Evolutionary conservation across 2,797 vertebrate genomes (phyloP).

Genomic region (Amazona finschi): DNA sequence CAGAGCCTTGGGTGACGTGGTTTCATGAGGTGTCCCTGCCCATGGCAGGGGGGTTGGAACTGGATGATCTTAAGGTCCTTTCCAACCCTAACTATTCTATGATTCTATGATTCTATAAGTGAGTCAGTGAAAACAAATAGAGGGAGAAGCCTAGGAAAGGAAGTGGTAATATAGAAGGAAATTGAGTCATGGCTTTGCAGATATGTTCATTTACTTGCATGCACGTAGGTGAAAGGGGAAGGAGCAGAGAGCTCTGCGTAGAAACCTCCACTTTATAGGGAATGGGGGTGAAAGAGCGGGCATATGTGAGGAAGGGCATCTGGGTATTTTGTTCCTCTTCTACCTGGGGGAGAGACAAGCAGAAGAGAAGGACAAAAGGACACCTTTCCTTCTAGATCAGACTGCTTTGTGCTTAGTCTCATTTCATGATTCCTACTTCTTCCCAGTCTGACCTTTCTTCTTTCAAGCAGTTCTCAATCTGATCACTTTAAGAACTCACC

Average conservation of each 20-base stretch:
- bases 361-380: not conserved
- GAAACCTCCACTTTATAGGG: not conserved
- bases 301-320: not conserved
- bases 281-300: not conserved
- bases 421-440: not conserved
- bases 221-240: not conserved
- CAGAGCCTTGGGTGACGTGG: too few relatives aligned
- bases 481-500: not conserved
- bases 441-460: not conserved
- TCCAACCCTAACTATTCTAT: too few relatives aligned
- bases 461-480: not conserved
- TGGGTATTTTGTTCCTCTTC: not conserved
- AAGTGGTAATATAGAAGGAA: not conserved
- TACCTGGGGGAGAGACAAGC: not conserved
- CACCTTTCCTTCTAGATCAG: not conserved
- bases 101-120: not conserved
- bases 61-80: too few relatives aligned
- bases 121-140: not conserved
- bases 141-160: not conserved
- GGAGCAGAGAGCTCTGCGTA: not conserved
- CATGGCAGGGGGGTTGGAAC: too few relatives aligned
- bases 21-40: too few relatives aligned
- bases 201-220: not conserved
- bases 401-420: not conserved
- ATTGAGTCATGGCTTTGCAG: not conserved